Conservation (phyloP, 2,797 vertebrate species). For the Todus mexicanus region DNA sequence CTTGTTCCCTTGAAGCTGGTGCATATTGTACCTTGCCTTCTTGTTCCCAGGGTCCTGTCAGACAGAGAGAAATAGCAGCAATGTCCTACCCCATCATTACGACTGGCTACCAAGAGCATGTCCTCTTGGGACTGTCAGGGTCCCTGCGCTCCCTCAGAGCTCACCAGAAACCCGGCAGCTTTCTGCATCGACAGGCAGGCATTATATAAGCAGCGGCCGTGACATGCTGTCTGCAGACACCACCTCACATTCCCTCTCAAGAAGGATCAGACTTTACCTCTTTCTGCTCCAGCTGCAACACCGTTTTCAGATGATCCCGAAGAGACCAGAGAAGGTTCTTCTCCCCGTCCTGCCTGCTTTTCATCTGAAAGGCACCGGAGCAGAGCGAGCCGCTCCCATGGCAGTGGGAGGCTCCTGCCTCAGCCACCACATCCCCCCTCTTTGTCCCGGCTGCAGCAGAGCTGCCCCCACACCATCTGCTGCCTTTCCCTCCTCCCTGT, state of each 20-base stretch:
- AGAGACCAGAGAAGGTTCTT: conserved; percentile 80
- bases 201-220: too few species aligned
- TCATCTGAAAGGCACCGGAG: conserved; percentile 72
- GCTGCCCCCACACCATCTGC: not conserved
- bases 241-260: too few species aligned
- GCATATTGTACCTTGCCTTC: conserved; percentile 80
- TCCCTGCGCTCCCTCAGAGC: not conserved
- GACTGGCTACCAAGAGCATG: not conserved
- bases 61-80: not conserved
- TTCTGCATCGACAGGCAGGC: not conserved
- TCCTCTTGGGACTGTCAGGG: not conserved
- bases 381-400: not conserved
- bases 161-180: not conserved
- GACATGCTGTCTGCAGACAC: too few species aligned
- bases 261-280: conserved; percentile 60
- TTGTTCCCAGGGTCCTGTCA: conserved; percentile 78
- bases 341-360: conserved; percentile 82
- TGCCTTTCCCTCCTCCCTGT: not conserved
- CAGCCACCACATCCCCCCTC: not conserved
- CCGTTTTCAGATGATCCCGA: conserved; percentile 75
- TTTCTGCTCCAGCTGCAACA: conserved; percentile 70
- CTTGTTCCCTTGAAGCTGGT: conserved; percentile 85
- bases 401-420: not conserved
- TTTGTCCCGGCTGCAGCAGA: not conserved
- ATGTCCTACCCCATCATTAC: not conserved